phyloP scores from a whole-genome alignment of 2,113 vertebrate genomes.

The Pontoporia blainvillei region DNA sequence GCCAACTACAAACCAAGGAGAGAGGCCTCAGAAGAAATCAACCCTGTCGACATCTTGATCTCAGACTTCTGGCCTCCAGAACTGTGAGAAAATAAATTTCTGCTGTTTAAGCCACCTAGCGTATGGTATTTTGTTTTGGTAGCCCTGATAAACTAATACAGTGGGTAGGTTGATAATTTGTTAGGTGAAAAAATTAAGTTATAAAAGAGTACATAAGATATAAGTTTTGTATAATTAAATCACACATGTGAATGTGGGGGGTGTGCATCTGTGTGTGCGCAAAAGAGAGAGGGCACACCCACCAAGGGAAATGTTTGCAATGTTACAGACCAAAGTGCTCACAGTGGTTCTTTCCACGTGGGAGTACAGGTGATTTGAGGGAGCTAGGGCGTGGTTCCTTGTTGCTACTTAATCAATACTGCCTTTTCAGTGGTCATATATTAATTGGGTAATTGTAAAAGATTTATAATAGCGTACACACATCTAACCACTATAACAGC shows the following conservation, averaged over 20 bases:
- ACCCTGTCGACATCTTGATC: too few relatives aligned
- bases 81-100: not conserved
- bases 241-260: not conserved
- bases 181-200: not conserved
- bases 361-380: not conserved
- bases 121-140: too few relatives aligned
- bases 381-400: too few relatives aligned
- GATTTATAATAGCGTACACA: too few relatives aligned
- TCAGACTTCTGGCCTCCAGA: not conserved
- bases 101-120: not conserved
- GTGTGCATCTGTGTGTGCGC: rapidly evolving
- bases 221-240: not conserved
- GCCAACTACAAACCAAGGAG: not conserved
- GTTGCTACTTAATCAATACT: too few relatives aligned
- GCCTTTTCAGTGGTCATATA: not conserved
- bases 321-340: not conserved
- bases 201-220: not conserved
- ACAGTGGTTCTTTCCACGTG: not conserved
- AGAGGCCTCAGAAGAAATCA: not conserved
- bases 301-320: not conserved
- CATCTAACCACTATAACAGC: not conserved
- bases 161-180: not conserved
- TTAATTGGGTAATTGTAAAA: not conserved
- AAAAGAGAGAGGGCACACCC: rapidly evolving
- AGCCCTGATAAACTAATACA: not conserved